Evolutionary conservation across 2,797 vertebrate genomes (phyloP), one percentile per base, ranked within the genome.

Genomic region (Sebastiscus tertius): DNA sequence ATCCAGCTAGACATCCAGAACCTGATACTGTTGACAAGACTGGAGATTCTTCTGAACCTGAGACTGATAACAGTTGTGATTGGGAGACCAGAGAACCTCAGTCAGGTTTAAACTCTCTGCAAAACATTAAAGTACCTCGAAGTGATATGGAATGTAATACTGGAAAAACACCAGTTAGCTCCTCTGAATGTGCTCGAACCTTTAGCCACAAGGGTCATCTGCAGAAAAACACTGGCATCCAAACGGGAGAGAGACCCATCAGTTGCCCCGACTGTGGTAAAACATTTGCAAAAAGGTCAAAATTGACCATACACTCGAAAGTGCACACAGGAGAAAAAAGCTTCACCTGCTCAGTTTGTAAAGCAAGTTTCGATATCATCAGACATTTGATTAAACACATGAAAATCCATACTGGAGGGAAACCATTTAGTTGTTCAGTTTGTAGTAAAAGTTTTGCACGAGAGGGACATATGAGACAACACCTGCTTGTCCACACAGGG

Each of bases 301-400:
- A 24, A 26, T 24, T 26, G 34, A 36, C 34, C 34, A 36, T 11
- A 36, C 59, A 73, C 34, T 62, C 1, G 2, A 62, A 34, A 22
- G 22, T 29, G 11, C 71, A 73, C n/a, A 49, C 42, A 16, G 59
- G 71, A 42, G 71, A 73, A 59, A 73, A 62, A 73, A 39, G 58
- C 9, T 73, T 27, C 16, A 73, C 18, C 56, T 73, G 71, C 58
- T 13, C 29, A 22, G 26, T 61, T 31, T 73, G 71, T 33, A 56
- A 56, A 24, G 22, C 22, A 26, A 56, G 39, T 42, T 42, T 42
- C 13, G 13, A 42, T 42, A 42, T 42, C 39, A 42, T 42, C 13
- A 13, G 39, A 42, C 12, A 56, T 56, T 12, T 56, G 22, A 26
- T 24, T 22, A 56, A 56, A 24, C 55, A 58, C 13, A 27, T 27